phyloP scores from a whole-genome alignment of 2,797 vertebrate genomes.

The Pseudopleuronectes americanus region DNA sequence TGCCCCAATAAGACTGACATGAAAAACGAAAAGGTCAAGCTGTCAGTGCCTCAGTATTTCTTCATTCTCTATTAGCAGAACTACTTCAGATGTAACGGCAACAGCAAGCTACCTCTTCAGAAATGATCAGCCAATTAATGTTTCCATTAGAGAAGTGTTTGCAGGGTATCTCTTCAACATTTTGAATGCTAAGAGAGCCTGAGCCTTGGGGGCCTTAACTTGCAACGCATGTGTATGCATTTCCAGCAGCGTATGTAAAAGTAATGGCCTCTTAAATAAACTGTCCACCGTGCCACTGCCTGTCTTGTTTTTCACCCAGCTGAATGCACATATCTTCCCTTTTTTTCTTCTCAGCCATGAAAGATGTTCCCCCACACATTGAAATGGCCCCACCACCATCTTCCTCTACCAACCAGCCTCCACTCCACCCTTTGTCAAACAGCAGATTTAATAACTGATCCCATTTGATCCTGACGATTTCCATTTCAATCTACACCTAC shows the following conservation, averaged over 20 bases:
- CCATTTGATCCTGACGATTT: constrained; percentile 80
- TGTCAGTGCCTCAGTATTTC: constrained; percentile 46
- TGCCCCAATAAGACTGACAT: constrained; percentile 21
- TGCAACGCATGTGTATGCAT: constrained; percentile 65
- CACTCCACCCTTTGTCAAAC: constrained; percentile 62
- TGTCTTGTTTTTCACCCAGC: constrained; percentile 58
- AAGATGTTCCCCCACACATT: constrained; percentile 57
- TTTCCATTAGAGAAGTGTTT: constrained; percentile 41
- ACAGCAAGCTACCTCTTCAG: constrained; percentile 10
- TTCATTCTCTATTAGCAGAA: constrained; percentile 36
- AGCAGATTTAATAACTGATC: constrained; percentile 81
- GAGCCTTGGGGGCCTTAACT: constrained; percentile 55
- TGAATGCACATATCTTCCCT: constrained; percentile 52
- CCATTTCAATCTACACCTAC: constrained; percentile 79
- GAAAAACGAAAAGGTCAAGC: constrained; percentile 67
- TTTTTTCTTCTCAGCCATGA: constrained; percentile 22
- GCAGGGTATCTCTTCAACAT: constrained; percentile 25
- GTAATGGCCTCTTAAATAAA: constrained; percentile 88
- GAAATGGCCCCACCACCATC: constrained; percentile 27
- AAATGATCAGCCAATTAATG: constrained; percentile 39
- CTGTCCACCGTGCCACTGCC: constrained; percentile 80
- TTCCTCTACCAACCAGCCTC: constrained; percentile 26
- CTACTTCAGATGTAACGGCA: constrained; percentile 18
- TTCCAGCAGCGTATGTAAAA: constrained; percentile 82
- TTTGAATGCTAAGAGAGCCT: constrained; percentile 30